These are phyloP conservation scores for Crotalus horridus DNA, from an alignment of 2,113 vertebrate genomes.

Conservation along the genomic window DNA sequence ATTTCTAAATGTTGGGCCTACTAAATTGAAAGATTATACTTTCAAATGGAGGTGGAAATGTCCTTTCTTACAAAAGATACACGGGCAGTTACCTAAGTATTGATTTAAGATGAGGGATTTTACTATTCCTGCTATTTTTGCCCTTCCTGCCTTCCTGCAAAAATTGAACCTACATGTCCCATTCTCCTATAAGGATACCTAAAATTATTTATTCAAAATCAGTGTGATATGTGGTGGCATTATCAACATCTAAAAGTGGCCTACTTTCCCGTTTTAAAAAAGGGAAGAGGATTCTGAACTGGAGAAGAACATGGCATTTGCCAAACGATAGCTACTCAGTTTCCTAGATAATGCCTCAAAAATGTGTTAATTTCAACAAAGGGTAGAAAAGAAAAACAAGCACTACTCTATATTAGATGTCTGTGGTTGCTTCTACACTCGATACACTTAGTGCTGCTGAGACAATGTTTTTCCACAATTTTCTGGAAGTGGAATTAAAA, in stretches of 20 bases:
- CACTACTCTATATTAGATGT: neutral
- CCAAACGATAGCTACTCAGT: neutral
- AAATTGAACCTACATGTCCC: neutral
- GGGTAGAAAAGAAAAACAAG: neutral
- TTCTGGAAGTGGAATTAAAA: neutral
- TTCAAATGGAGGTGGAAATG: neutral
- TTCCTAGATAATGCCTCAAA: neutral
- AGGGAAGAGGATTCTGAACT: neutral
- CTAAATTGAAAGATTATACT: neutral
- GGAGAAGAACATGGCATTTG: neutral
- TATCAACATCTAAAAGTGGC: neutral
- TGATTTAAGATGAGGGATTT: neutral
- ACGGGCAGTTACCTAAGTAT: neutral
- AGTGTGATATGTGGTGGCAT: neutral
- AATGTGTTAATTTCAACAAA: neutral
- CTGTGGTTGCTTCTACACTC: neutral
- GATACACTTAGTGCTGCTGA: neutral
- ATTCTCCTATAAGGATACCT: neutral
- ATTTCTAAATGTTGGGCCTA: neutral
- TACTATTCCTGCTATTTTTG: neutral
- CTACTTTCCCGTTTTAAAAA: neutral
- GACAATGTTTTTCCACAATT: neutral
- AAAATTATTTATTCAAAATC: neutral
- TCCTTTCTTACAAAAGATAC: neutral
- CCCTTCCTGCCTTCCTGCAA: neutral